Evolutionary conservation across 2,797 vertebrate genomes (phyloP).

Genomic region (Anguilla anguilla): DNA sequence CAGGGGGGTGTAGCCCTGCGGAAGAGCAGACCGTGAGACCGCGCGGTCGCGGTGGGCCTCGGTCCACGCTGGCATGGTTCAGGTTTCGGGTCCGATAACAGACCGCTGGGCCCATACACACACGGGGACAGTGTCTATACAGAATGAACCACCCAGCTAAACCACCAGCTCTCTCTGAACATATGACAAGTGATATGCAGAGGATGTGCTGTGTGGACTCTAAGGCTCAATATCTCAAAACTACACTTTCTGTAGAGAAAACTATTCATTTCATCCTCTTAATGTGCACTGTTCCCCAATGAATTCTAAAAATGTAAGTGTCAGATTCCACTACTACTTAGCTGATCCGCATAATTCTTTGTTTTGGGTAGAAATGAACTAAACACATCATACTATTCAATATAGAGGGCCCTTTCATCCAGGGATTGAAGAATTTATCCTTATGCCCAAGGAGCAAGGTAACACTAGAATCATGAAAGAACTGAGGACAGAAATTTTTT

Average conservation of each 20-base stretch:
- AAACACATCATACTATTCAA: not conserved
- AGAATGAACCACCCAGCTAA: not conserved
- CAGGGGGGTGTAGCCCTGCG: slow-evolving; percentile 78
- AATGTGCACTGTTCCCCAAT: not conserved
- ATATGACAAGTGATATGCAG: not conserved
- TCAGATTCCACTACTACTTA: not conserved
- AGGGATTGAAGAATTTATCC: not conserved
- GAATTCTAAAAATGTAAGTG: not conserved
- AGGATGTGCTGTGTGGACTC: slow-evolving; percentile 11
- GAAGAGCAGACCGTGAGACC: slow-evolving; percentile 2
- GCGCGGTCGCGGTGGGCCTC: not conserved
- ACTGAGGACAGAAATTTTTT: not conserved
- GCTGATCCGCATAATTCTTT: not conserved
- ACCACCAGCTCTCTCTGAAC: not conserved
- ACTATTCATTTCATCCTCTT: not conserved
- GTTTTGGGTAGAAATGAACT: not conserved
- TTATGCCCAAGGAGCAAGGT: not conserved
- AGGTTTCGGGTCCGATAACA: not conserved
- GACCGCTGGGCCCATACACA: not conserved
- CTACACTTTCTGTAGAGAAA: slow-evolving; percentile 29
- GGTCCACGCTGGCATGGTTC: not conserved
- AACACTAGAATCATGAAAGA: not conserved
- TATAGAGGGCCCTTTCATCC: not conserved
- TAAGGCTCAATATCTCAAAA: slow-evolving; percentile 16
- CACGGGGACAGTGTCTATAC: not conserved